A percentile compares a stretch with the other conserved stretches of the same genome.
phyloP scores from a whole-genome alignment of 2,797 vertebrate species.

The Odontamblyopus rebecca region DNA sequence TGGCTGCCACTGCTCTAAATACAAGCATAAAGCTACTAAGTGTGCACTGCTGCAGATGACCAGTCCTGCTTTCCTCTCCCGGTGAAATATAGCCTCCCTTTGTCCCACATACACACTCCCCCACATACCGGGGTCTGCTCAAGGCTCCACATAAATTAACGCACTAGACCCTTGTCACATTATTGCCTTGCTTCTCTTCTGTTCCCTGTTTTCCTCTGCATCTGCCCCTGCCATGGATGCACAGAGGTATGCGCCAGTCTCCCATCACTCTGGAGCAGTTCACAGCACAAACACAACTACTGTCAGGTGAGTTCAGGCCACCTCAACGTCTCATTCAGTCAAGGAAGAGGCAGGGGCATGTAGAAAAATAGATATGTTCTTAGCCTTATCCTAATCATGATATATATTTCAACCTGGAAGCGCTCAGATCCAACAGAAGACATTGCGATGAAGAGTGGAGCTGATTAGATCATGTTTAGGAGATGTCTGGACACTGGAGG shows the following conservation, averaged over 20 bases:
- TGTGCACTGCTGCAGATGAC: constrained; percentile 27
- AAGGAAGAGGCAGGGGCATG: not conserved
- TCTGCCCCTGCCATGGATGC: constrained; percentile 42
- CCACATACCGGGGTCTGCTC: constrained; percentile 33
- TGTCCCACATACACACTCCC: constrained; percentile 26
- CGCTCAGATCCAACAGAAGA: no score
- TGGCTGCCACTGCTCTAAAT: constrained; percentile 2
- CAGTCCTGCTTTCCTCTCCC: not conserved
- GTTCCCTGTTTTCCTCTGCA: constrained; percentile 24
- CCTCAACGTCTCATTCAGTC: not conserved
- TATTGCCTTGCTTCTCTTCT: constrained; percentile 18
- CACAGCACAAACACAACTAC: constrained; percentile 26
- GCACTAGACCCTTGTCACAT: constrained; percentile 42
- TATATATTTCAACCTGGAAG: no score
- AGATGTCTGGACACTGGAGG: no score
- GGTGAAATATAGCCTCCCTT: constrained; percentile 31
- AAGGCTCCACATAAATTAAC: constrained; percentile 57
- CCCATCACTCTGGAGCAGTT: constrained; percentile 4
- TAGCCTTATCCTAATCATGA: not conserved
- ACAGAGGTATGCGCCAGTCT: constrained; percentile 23
- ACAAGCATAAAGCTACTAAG: constrained; percentile 6
- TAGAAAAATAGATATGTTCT: not conserved
- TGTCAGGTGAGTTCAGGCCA: constrained; percentile 23
- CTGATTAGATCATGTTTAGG: no score
- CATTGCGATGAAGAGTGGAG: no score